These are phyloP conservation scores for Phaonia tiefii DNA, from an alignment of 2,888 invertebrate genomes.

Conservation along the genomic window DNA sequence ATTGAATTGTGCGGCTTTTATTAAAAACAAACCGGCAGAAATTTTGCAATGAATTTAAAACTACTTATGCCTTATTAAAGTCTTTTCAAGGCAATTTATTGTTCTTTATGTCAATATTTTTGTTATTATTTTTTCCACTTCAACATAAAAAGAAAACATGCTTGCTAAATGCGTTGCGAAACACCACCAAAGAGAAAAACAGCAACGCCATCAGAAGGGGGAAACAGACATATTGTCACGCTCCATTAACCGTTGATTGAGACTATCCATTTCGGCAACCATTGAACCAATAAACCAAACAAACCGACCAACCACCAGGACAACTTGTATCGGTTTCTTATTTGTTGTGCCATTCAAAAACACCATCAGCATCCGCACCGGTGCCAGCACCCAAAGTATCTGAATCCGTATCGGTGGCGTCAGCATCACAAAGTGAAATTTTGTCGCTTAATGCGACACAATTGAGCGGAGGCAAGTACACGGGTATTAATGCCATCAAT, in stretches of 20 bases:
- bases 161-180: constrained; percentile 47
- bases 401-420: constrained; percentile 17
- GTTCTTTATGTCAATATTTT: constrained; percentile 60
- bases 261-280: constrained; percentile 47
- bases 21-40: not conserved
- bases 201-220: constrained; percentile 1
- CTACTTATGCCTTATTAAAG: constrained; percentile 58
- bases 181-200: constrained; percentile 21
- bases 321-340: constrained; percentile 53
- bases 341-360: constrained; percentile 41
- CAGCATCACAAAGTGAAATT: constrained; percentile 47
- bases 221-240: constrained; percentile 62
- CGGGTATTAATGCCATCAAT: constrained; percentile 50
- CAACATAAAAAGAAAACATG: constrained; percentile 30
- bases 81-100: constrained; percentile 52
- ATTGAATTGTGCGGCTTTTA: too few relatives aligned
- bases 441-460: constrained; percentile 24
- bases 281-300: constrained; percentile 29
- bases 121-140: constrained; percentile 53
- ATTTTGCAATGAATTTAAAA: constrained; percentile 54
- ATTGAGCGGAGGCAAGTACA: constrained; percentile 40
- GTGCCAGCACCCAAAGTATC: constrained; percentile 8
- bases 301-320: constrained; percentile 50
- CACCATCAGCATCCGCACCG: constrained; percentile 5
- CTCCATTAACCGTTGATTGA: constrained; percentile 61